phyloP scores from a whole-genome alignment of 2,797 vertebrate species.

The Oreochromis grahami region DNA sequence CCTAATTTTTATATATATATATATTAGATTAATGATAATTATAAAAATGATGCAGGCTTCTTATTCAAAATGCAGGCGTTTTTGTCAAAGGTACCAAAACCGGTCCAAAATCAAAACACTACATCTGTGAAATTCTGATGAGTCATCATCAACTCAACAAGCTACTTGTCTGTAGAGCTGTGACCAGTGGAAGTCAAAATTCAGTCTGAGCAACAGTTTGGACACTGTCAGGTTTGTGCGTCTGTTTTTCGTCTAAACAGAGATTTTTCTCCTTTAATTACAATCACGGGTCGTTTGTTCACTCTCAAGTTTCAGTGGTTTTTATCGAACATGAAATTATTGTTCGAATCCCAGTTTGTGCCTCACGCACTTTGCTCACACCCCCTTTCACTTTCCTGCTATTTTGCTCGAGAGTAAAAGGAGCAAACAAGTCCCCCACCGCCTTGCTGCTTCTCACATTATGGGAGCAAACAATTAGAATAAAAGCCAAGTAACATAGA shows the following conservation, averaged over 20 bases:
- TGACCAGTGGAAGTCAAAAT: background rate
- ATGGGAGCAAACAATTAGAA: background rate
- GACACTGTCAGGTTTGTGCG: background rate
- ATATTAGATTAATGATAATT: background rate
- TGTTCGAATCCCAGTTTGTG: background rate
- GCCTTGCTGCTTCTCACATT: background rate
- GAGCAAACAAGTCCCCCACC: background rate
- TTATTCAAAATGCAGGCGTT: background rate
- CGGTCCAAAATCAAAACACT: background rate
- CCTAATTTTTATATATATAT: background rate
- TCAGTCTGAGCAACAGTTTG: background rate
- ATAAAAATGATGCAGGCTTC: background rate
- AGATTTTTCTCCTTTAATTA: background rate
- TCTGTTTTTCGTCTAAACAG: background rate
- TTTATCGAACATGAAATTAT: background rate
- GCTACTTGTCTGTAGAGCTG: background rate
- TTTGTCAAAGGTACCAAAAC: background rate
- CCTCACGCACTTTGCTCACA: background rate
- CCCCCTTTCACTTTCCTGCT: background rate
- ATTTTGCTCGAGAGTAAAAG: background rate
- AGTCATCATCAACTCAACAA: conserved; percentile 24
- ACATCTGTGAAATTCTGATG: conserved; percentile 2
- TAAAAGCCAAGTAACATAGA: background rate
- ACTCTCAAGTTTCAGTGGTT: background rate
- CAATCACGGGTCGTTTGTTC: background rate